Evolutionary conservation across 2,888 invertebrate species (phyloP).

Genomic region (Cepaea hortensis): DNA sequence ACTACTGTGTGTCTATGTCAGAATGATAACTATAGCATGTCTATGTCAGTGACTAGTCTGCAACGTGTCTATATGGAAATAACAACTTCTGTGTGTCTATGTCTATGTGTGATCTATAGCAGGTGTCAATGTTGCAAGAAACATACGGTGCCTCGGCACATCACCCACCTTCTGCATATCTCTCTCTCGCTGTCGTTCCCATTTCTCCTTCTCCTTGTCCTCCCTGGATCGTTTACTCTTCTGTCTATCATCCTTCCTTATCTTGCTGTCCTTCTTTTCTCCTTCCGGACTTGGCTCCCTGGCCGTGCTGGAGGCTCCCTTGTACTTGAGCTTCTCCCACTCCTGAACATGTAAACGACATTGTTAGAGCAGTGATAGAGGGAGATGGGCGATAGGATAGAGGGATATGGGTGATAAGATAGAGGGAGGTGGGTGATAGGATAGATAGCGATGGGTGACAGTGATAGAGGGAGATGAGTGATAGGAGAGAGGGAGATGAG

Average conservation of each 20-base stretch:
- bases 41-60: no score
- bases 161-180: conserved; percentile 60
- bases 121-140: no score
- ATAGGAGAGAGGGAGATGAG: neutral
- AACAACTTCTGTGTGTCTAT: no score
- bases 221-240: conserved; percentile 49
- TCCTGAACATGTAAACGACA: conserved; percentile 18
- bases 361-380: neutral
- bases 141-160: no score
- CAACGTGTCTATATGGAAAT: no score
- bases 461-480: neutral
- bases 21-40: no score
- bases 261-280: conserved; percentile 56
- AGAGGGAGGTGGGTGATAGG: neutral
- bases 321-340: conserved; percentile 82
- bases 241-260: conserved; percentile 54
- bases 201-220: conserved; percentile 55
- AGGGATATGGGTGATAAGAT: neutral
- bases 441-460: neutral
- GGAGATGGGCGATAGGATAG: neutral
- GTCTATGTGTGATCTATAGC: no score
- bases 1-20: no score
- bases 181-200: conserved; percentile 63
- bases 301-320: neutral
- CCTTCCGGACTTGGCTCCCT: conserved; percentile 61